Conservation (phyloP, 2,797 vertebrate genomes). For the Petrocephalus sullivani region DNA sequence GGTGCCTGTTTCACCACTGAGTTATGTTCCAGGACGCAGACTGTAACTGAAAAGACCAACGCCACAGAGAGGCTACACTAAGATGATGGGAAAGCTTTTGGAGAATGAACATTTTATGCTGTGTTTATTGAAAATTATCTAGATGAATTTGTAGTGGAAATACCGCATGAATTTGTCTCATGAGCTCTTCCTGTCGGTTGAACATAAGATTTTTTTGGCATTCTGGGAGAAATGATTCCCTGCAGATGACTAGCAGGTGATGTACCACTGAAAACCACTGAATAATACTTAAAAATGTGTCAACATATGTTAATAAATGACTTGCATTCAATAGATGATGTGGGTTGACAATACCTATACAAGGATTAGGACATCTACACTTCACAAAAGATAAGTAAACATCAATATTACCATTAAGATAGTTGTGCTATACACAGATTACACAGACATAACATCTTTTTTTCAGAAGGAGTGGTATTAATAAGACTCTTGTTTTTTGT, state of each 20-base stretch:
- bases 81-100: constrained; percentile 4
- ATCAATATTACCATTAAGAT: constrained; percentile 45
- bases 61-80: background rate
- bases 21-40: background rate
- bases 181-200: background rate
- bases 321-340: background rate
- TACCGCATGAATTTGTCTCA: background rate
- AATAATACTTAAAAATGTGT: background rate
- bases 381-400: constrained; percentile 46
- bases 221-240: constrained; percentile 17
- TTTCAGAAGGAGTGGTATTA: constrained; percentile 31
- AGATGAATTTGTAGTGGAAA: background rate
- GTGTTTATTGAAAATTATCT: background rate
- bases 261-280: background rate
- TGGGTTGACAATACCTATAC: background rate
- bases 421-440: constrained; percentile 35
- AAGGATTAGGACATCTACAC: constrained; percentile 23
- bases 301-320: background rate
- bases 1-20: background rate
- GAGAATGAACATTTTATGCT: background rate
- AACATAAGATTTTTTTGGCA: background rate
- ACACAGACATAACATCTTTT: constrained; percentile 38
- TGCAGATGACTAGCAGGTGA: constrained; percentile 21
- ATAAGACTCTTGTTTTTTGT: constrained; percentile 25
- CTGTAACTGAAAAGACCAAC: background rate